Conservation (phyloP, 2,888 invertebrate genomes). For the Lobophora halterata region DNA sequence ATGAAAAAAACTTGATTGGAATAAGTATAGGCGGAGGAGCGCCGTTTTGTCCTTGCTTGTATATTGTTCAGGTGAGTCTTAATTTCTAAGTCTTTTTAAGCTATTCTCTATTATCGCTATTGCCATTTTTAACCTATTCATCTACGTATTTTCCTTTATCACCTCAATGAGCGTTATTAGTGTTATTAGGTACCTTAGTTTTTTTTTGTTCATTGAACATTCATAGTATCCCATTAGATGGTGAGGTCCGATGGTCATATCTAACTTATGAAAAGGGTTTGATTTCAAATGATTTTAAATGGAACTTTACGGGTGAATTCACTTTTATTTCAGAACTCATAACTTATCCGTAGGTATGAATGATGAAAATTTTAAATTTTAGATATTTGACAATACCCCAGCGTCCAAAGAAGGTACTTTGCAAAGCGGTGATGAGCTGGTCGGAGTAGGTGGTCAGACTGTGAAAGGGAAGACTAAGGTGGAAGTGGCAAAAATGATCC, state of each 20-base stretch:
- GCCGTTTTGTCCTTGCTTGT: conserved; percentile 96
- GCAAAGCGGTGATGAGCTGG: conserved; percentile 97
- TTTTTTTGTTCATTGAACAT: too few species aligned
- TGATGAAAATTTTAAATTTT: conserved; percentile 19
- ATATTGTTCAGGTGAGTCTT: conserved; percentile 98
- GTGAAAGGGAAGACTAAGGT: conserved; percentile 99
- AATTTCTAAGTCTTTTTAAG: too few species aligned
- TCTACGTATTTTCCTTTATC: too few species aligned
- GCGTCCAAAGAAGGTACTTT: conserved; percentile 95
- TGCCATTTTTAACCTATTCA: too few species aligned
- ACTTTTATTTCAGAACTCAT: background rate
- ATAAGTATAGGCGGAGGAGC: conserved; percentile 99
- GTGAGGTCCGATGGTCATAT: too few species aligned
- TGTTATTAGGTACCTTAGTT: too few species aligned
- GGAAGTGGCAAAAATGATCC: conserved; percentile 99
- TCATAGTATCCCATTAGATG: too few species aligned
- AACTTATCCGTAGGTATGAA: background rate
- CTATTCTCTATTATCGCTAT: too few species aligned
- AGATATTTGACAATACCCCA: conserved; percentile 98
- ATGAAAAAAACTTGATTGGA: conserved; percentile 95
- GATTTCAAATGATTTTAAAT: too few species aligned
- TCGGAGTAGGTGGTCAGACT: conserved; percentile 94
- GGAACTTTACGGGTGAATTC: too few species aligned
- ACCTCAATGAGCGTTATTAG: too few species aligned
- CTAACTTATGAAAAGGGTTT: too few species aligned